phyloP scores from a whole-genome alignment of 2,888 invertebrate species.

The Drosophila trichaetosa region DNA sequence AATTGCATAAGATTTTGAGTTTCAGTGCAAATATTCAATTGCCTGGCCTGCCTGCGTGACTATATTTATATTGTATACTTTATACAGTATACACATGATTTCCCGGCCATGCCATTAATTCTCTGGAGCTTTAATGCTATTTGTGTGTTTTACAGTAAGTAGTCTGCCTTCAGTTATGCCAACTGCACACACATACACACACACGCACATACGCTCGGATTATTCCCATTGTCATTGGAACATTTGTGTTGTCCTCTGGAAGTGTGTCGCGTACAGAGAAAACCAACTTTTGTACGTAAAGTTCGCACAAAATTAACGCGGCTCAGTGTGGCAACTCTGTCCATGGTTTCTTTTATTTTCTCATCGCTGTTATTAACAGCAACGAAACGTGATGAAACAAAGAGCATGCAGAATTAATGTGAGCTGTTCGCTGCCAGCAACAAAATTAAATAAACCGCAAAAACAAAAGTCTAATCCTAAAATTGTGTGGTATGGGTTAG shows the following conservation, averaged over 20 bases:
- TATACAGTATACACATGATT: not conserved
- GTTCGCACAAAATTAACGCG: not conserved
- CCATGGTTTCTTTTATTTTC: not conserved
- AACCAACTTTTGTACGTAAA: not conserved
- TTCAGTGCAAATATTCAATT: conserved; percentile 40
- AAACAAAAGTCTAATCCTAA: not conserved
- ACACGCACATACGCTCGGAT: not conserved
- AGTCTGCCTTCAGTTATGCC: conserved; percentile 13
- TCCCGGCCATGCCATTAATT: conserved; percentile 2
- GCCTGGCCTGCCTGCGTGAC: conserved; percentile 13
- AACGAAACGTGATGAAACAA: not conserved
- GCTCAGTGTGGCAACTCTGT: conserved; percentile 25
- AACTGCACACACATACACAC: conserved; percentile 2
- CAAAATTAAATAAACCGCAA: not conserved
- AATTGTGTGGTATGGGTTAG: conserved; percentile 7
- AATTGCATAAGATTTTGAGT: conserved; percentile 52
- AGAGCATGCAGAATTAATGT: not conserved
- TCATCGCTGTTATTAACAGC: conserved; percentile 9
- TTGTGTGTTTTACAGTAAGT: conserved; percentile 4
- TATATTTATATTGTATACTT: conserved; percentile 1
- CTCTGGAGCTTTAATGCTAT: not conserved
- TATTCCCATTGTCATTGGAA: no score
- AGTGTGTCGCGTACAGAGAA: not conserved
- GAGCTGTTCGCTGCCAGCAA: not conserved
- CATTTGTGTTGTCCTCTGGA: not conserved